Evolutionary conservation across 2,797 vertebrate genomes (phyloP), one percentile per base, ranked within the genome.

Genomic region (Bradypus variegatus): DNA sequence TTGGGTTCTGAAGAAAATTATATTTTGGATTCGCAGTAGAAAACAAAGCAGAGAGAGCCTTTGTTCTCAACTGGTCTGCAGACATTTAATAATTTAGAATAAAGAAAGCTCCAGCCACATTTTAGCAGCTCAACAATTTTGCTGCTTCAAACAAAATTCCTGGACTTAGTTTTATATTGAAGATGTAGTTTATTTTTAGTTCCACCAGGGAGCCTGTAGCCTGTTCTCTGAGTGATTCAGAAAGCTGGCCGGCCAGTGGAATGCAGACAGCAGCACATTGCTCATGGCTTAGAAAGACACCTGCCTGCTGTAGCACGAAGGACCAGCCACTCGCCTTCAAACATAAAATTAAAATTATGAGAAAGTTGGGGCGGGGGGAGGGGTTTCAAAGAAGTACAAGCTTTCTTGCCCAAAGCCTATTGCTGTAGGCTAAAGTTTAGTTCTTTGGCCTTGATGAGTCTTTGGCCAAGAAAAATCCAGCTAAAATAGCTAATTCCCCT

Each of bases 131-230:
- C 33, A 60, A 79, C 75, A 33, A 21, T 69, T 89, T 89, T 92
- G 55, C 87, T 86, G 21, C 85, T 92, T 69, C n/a, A 81, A 70
- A 79, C 60, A 86, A 94, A 89, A 48, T 89, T 86, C 79, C 64
- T 69, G 65, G 75, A 82, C 78, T 82, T 90, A 48, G 91, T 76
- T 92, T 88, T 58, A 25, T 13, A 10, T 8, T 23, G 81, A 78
- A 88, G 85, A 72, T 9, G 8, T 25, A 6, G 53, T 92, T 82
- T 91, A 67, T 86, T 85, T 92, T 90, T 55, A 91, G 94, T 29
- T 33, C 36, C 16, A 8, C 18, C 23, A 33, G 23, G 81, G 38
- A 82, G 25, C 31, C 53, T 64, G 4, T 29, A 11, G 69, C 27
- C 5, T 29, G 23, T 53, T 77, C 75, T 53, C 48, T 11, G 78